A percentile compares a stretch with the other conserved stretches of the same genome.
Evolutionary conservation across 2,888 invertebrate genomes (phyloP).

Genomic region (Ctenicera cuprea): DNA sequence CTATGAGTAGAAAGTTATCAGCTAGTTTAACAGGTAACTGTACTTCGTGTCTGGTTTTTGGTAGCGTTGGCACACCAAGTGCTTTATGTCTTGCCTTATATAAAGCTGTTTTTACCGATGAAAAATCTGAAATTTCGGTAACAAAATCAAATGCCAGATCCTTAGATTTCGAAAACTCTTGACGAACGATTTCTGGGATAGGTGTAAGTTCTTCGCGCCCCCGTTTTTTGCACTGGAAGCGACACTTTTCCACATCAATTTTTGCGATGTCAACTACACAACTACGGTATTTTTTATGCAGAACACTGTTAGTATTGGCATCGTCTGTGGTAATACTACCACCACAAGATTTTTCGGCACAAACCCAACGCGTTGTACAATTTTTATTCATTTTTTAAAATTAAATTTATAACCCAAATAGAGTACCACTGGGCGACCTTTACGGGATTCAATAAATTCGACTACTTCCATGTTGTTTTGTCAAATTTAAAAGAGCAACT

Average conservation of each 20-base stretch:
- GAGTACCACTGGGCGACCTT: neutral
- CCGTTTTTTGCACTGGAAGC: neutral
- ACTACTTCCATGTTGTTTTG: neutral
- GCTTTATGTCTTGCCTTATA: neutral
- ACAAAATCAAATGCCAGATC: neutral
- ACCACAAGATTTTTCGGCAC: slow-evolving; percentile 7
- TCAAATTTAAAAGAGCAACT: neutral
- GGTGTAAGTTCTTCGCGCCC: neutral
- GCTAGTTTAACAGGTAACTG: neutral
- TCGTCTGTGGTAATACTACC: neutral
- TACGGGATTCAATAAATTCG: neutral
- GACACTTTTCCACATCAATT: neutral
- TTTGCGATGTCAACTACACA: neutral
- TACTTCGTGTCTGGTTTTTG: neutral
- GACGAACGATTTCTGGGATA: neutral
- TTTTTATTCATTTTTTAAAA: neutral
- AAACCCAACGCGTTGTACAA: neutral
- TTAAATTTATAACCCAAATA: neutral
- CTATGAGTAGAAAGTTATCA: neutral
- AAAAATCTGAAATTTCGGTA: neutral
- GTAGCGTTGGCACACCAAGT: neutral
- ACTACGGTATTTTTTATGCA: neutral
- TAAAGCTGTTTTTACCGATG: neutral
- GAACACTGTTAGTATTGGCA: neutral
- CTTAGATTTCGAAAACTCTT: neutral